Base-by-base conservation (phyloP, 2,797 vertebrate genomes). In the Brachyrhaphis roseni region DNA sequence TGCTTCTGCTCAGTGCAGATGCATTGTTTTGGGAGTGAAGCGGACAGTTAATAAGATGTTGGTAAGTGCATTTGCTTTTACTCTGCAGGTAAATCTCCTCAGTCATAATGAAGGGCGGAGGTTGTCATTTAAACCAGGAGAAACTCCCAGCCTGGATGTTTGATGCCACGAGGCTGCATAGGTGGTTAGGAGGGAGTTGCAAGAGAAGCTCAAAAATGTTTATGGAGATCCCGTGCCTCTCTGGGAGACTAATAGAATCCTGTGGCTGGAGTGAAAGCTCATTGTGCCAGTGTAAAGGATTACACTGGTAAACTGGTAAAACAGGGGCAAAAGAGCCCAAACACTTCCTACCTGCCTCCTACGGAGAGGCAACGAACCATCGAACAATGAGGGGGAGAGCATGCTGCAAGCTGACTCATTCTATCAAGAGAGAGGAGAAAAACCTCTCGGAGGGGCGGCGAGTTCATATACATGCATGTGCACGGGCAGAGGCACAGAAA, bases 241-340 rank as follows among this genome's bases (percentile, higher is more conserved):
- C 93, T 94, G 91, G 92, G 94, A 93, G 89, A 83, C 88, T 95
- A 93, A 95, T 94, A 89, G 93, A 91, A 91, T 93, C 94, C 92
- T 85, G 92, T 82, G 79, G 90, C 82, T 91, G 88, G 77, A 90
- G 86, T 82, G 91, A 92, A 92, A 88, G 86, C 82, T 93, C 86
- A 94, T 95, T 96, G 95, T 95, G 87, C 87, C 74, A 80, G 89
- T 49, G 89, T 90, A 81, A 87, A 92, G 94, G 95, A 96, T 96
- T 95, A 96, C 94, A 95, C 94, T 92, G 87, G 93, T 91, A 91
- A 92, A 96, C 94, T 94, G 89, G 94, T 92, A 93, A 93, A 93
- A 94, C 91, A 93, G 94, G 92, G 93, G 91, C 88, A 85, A 89
- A 86, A 81, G 83, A 91, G 84, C 85, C 87, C 85, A 92, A 93